Evolutionary conservation across 2,797 vertebrate genomes (phyloP), one percentile per base, ranked within the genome.

Genomic region (Gobionotothen gibberifrons): DNA sequence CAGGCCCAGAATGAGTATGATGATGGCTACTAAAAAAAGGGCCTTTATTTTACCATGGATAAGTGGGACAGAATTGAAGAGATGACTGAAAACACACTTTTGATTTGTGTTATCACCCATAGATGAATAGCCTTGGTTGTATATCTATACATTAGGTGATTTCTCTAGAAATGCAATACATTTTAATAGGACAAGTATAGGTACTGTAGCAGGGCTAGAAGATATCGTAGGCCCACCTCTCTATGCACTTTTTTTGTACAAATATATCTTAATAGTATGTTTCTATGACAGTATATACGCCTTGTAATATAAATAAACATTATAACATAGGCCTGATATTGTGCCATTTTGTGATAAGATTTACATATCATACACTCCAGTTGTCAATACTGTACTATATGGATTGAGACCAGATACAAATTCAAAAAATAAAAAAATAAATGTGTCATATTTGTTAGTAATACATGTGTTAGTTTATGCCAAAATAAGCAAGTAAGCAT

Each of bases 1-100:
- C 87, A 91, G 67, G 91, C 88, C 17, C 92, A 94, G 85, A 91
- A 93, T 19, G 94, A 94, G 69, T 94, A 87, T 0, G 92, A 93
- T 21, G 93, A 94, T 0, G 90, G 92, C 29, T 94, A 94, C 80
- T 94, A 74, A 93, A n/a, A 42, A 32, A 60, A 43, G 4, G 14
- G 9, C 39, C 53, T 65, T 77, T 14, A 64, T 44, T 5, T 70
- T 5, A 46, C 14, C 2, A 10, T 5, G 5, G 48, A 15, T 16
- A 36, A 56, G 13, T 46, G 17, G 11, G 60, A 22, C 22, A 29
- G 4, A 42, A 55, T 29, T 36, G 43, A 57, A 69, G 46, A 66
- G 19, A 13, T 21, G 44, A 60, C 49, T 47, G 21, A 51, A 71
- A 62, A 72, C n/a, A 26, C 8, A n/a, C 4, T 19, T 58, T 19